A percentile compares a stretch with the other conserved stretches of the same genome.
Conservation (phyloP, 2,888 invertebrate genomes). For the Aphodius sticticus region DNA sequence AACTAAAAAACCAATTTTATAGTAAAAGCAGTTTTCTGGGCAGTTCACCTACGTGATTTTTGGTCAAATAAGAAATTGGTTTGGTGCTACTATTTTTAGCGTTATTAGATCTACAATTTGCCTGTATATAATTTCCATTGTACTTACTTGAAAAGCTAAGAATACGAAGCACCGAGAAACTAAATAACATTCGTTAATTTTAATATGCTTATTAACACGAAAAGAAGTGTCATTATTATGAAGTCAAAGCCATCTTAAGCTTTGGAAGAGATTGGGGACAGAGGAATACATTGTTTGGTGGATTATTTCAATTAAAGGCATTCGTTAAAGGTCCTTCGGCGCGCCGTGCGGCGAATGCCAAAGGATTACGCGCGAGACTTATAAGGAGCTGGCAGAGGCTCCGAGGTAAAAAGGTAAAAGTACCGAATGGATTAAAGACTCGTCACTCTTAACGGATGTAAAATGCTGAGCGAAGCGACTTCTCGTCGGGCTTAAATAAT, state of each 20-base stretch:
- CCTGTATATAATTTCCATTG: no score
- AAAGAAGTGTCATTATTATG: not conserved
- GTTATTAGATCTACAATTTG: no score
- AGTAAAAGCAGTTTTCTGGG: no score
- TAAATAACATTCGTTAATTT: not conserved
- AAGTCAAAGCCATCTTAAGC: not conserved
- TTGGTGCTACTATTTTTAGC: no score
- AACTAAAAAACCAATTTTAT: no score
- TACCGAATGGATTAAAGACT: slow-evolving; percentile 12
- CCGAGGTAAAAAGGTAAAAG: slow-evolving; percentile 24
- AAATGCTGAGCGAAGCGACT: slow-evolving; percentile 5
- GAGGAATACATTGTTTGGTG: slow-evolving; percentile 10
- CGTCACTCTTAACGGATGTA: slow-evolving; percentile 14
- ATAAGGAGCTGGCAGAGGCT: slow-evolving; percentile 12
- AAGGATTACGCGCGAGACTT: slow-evolving; percentile 45
- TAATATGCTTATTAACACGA: not conserved
- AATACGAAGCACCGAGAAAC: no score
- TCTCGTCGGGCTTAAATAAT: slow-evolving; percentile 5
- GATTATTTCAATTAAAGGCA: slow-evolving; percentile 24
- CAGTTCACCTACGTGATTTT: no score
- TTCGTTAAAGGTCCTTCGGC: slow-evolving; percentile 19
- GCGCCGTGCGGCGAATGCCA: slow-evolving; percentile 42
- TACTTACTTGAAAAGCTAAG: no score
- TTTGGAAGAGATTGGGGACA: not conserved
- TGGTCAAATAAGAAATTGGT: no score